Evolutionary conservation across 1,140 invertebrate genomes (phyloP).

Genomic region (Chironomus striatipennis): DNA sequence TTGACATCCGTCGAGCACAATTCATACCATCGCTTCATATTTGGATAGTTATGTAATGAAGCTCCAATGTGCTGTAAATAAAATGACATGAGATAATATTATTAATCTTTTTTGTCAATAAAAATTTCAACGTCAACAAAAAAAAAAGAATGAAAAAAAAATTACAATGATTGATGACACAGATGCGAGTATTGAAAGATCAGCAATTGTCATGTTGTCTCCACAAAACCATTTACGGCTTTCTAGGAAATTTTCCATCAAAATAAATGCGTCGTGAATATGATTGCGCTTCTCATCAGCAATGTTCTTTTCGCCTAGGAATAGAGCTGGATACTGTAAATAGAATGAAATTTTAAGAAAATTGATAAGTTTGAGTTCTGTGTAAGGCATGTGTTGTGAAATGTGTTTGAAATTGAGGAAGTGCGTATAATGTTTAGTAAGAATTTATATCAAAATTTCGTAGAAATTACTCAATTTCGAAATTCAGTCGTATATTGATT

Average conservation of each 20-base stretch:
- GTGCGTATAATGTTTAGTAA: too few relatives aligned
- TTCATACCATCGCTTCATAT: constrained; percentile 55
- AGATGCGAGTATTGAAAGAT: constrained; percentile 47
- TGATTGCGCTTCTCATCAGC: constrained; percentile 46
- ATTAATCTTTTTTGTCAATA: too few relatives aligned
- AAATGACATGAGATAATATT: constrained; percentile 21
- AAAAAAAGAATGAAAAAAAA: constrained; percentile 26
- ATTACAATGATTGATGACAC: constrained; percentile 48
- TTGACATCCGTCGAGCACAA: constrained; percentile 45
- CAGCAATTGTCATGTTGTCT: constrained; percentile 54
- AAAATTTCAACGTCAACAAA: too few relatives aligned
- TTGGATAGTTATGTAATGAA: constrained; percentile 53
- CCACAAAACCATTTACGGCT: constrained; percentile 49
- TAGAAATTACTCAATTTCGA: too few relatives aligned
- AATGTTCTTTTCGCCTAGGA: constrained; percentile 46
- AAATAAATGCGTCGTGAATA: constrained; percentile 47
- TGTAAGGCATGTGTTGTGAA: too few relatives aligned
- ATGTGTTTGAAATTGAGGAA: too few relatives aligned
- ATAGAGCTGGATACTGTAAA: constrained; percentile 51
- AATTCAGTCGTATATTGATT: too few relatives aligned
- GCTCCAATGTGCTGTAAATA: constrained; percentile 52
- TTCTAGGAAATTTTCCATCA: constrained; percentile 48
- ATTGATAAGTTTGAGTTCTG: background rate
- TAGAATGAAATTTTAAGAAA: constrained; percentile 27
- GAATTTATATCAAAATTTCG: too few relatives aligned